A percentile compares a stretch with the other conserved stretches of the same genome.
These are phyloP conservation scores for Falco berigora DNA, from an alignment of 2,797 vertebrate genomes.

Conservation along the genomic window DNA sequence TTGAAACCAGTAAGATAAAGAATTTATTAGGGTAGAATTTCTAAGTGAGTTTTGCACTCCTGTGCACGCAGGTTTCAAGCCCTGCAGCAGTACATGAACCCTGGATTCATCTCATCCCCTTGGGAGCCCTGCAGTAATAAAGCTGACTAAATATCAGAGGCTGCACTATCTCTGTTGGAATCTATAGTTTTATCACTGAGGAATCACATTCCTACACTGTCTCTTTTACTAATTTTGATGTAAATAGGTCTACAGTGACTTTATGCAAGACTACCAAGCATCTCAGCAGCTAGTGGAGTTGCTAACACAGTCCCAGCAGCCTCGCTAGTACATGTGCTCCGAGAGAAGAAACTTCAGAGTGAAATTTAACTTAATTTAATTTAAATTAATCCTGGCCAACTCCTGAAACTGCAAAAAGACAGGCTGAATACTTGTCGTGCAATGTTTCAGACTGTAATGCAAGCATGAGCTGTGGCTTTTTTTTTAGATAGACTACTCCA, in stretches of 20 bases:
- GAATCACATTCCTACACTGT: neutral
- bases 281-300: neutral
- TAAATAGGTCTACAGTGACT: neutral
- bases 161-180: neutral
- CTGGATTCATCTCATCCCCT: neutral
- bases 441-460: neutral
- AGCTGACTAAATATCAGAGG: rapidly evolving
- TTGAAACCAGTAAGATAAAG: neutral
- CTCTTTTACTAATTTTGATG: neutral
- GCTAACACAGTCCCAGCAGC: neutral
- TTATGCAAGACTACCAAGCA: neutral
- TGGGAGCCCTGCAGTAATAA: neutral
- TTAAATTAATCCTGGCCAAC: neutral
- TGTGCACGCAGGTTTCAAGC: neutral
- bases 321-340: neutral
- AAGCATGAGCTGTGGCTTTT: neutral
- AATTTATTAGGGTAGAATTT: neutral
- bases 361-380: neutral
- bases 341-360: neutral
- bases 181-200: neutral
- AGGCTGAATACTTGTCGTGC: neutral
- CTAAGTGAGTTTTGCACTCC: neutral
- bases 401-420: neutral
- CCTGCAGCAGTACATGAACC: neutral
- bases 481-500: neutral